These are phyloP conservation scores for Eciton burchellii DNA, from an alignment of 1,140 invertebrate species.

Conservation along the genomic window DNA sequence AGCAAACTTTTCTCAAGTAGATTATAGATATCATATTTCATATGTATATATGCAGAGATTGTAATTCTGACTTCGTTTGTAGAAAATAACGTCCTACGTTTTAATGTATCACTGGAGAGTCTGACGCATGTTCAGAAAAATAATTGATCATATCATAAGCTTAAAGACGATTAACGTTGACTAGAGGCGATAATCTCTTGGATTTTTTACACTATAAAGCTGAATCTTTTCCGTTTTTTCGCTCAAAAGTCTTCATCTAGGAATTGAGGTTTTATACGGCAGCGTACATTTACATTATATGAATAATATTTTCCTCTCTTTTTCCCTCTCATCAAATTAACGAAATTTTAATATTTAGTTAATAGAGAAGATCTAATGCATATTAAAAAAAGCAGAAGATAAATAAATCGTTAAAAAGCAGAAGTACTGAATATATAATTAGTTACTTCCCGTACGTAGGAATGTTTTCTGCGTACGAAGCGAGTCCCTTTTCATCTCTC, in stretches of 20 bases:
- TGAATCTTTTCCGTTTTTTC: slow-evolving; percentile 43
- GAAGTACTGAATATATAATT: slow-evolving; percentile 58
- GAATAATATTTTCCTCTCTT: slow-evolving; percentile 53
- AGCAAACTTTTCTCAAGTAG: slow-evolving; percentile 61
- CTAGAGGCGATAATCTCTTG: slow-evolving; percentile 71
- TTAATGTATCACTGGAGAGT: slow-evolving; percentile 40
- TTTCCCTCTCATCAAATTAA: slow-evolving; percentile 44
- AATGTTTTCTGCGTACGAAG: slow-evolving; percentile 34
- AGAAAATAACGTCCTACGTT: slow-evolving; percentile 59
- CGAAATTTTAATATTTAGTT: slow-evolving; percentile 50
- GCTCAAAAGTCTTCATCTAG: slow-evolving; percentile 55
- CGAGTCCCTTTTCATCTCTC: slow-evolving; percentile 20
- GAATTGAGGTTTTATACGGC: slow-evolving; percentile 60
- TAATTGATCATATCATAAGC: slow-evolving; percentile 59
- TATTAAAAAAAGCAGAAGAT: too few relatives aligned
- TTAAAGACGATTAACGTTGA: slow-evolving; percentile 69
- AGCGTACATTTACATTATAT: slow-evolving; percentile 62
- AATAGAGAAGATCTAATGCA: slow-evolving; percentile 32
- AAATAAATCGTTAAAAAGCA: slow-evolving; percentile 66
- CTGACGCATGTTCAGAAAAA: slow-evolving; percentile 44
- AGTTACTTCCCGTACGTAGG: slow-evolving; percentile 15
- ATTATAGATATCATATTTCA: slow-evolving; percentile 48
- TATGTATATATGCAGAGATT: slow-evolving; percentile 42
- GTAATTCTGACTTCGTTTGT: slow-evolving; percentile 32
- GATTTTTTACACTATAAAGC: slow-evolving; percentile 63